These are phyloP conservation scores for Myotis yumanensis DNA, from an alignment of 2,113 vertebrate genomes.

Conservation along the genomic window DNA sequence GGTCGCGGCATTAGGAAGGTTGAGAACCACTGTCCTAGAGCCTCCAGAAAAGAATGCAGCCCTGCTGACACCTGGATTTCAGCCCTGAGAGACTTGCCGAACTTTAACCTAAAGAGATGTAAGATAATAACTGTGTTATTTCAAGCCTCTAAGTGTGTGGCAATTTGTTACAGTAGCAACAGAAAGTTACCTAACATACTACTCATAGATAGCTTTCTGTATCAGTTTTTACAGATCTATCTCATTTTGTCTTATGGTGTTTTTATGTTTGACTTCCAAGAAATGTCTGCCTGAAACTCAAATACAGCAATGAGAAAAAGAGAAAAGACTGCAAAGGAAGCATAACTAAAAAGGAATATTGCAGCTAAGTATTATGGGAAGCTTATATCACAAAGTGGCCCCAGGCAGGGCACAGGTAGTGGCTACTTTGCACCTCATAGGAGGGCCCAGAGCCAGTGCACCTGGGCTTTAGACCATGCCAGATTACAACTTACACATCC, in stretches of 20 bases:
- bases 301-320: background rate
- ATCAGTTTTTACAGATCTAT: background rate
- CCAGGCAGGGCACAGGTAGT: too few relatives aligned
- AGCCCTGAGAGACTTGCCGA: background rate
- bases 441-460: too few relatives aligned
- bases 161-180: background rate
- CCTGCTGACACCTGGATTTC: background rate
- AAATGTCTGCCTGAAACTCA: background rate
- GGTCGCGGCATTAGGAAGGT: too few relatives aligned
- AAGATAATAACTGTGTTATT: background rate
- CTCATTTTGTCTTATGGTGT: background rate
- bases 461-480: too few relatives aligned
- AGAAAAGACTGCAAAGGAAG: background rate
- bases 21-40: background rate
- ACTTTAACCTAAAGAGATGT: background rate
- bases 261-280: conserved; percentile 28
- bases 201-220: background rate
- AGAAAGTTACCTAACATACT: background rate
- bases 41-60: background rate
- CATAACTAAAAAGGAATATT: background rate
- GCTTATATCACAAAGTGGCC: background rate
- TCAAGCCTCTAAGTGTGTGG: background rate
- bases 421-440: too few relatives aligned
- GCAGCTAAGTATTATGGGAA: background rate
- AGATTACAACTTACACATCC: too few relatives aligned